Evolutionary conservation across 2,888 invertebrate species (phyloP).

Genomic region (Chrysina gloriosa): DNA sequence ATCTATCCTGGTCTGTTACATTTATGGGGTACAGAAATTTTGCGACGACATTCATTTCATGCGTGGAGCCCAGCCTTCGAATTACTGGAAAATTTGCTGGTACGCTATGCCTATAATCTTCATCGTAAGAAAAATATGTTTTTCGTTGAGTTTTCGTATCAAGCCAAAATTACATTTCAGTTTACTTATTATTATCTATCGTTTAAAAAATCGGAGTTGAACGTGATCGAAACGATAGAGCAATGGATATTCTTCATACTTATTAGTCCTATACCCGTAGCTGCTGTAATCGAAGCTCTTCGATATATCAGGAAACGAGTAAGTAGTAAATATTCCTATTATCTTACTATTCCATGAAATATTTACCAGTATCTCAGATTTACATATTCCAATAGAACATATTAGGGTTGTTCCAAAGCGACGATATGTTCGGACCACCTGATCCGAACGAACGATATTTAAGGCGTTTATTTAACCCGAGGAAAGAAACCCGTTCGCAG

Average conservation of each 20-base stretch:
- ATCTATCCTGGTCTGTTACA: conserved; percentile 46
- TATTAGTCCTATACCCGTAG: conserved; percentile 31
- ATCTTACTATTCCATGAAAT: too few species aligned
- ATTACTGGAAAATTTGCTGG: conserved; percentile 52
- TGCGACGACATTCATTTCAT: conserved; percentile 53
- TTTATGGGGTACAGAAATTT: conserved; percentile 50
- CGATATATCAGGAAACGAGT: conserved; percentile 34
- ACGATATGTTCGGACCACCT: conserved; percentile 39
- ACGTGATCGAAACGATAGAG: background rate
- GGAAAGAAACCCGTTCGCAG: conserved; percentile 27
- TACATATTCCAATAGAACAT: conserved; percentile 33
- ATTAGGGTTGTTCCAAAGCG: conserved; percentile 32
- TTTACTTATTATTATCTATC: background rate
- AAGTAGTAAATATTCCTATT: background rate
- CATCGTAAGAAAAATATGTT: conserved; percentile 7
- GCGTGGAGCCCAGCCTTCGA: conserved; percentile 49
- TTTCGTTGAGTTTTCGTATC: background rate
- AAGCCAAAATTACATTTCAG: background rate
- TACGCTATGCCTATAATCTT: conserved; percentile 44
- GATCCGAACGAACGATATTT: conserved; percentile 38
- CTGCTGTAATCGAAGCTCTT: conserved; percentile 34
- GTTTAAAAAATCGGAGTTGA: background rate
- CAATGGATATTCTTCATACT: conserved; percentile 4
- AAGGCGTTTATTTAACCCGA: conserved; percentile 37
- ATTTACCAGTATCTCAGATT: too few species aligned